phyloP scores from a whole-genome alignment of 2,113 vertebrate genomes.

The Myodes glareolus region DNA sequence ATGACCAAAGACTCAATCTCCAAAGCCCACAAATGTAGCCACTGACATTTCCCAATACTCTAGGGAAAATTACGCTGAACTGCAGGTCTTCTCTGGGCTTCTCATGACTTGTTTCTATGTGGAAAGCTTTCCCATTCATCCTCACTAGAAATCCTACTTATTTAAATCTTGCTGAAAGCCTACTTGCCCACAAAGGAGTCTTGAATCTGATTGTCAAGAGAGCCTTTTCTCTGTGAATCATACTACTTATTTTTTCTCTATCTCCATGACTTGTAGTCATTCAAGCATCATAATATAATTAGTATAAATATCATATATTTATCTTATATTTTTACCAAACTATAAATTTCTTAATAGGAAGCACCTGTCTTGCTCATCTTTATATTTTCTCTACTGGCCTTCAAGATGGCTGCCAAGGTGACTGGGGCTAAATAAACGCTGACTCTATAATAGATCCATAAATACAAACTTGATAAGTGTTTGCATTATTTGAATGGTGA shows the following conservation, averaged over 20 bases:
- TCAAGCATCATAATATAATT: not conserved
- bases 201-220: not conserved
- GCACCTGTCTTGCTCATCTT: not conserved
- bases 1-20: constrained; percentile 11
- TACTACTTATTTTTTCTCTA: not conserved
- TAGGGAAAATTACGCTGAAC: not conserved
- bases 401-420: not conserved
- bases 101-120: not conserved
- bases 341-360: not conserved
- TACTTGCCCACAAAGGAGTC: not conserved
- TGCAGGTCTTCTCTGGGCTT: not conserved
- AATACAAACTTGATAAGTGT: not conserved
- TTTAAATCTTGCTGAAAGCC: not conserved
- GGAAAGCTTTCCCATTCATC: not conserved
- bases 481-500: not conserved
- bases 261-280: not conserved
- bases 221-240: not conserved
- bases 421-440: not conserved
- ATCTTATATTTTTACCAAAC: not conserved
- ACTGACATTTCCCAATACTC: not conserved
- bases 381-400: not conserved
- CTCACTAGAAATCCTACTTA: not conserved
- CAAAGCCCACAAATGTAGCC: not conserved
- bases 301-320: not conserved
- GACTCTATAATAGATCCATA: not conserved